A percentile compares a stretch with the other conserved stretches of the same genome.
phyloP scores from a whole-genome alignment of 1,140 invertebrate species.

The Drosophila orosa region DNA sequence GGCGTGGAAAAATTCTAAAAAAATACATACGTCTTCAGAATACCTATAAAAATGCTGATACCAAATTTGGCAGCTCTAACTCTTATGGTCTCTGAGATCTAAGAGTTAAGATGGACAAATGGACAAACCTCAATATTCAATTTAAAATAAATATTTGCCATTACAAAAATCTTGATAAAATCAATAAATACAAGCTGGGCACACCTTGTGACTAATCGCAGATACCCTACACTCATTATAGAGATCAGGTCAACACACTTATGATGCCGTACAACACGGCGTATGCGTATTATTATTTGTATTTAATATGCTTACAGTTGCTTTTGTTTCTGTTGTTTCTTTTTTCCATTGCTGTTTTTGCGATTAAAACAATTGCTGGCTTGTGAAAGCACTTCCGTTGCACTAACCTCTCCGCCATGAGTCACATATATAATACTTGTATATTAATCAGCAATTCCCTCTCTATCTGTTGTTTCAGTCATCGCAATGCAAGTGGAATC shows the following conservation, averaged over 20 bases:
- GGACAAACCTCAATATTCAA: neutral
- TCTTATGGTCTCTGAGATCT: neutral
- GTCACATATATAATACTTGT: constrained; percentile 46
- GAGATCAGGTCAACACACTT: constrained; percentile 30
- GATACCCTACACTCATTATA: constrained; percentile 3
- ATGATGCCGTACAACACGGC: constrained; percentile 20
- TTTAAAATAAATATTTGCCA: neutral
- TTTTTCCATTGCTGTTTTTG: constrained; percentile 54
- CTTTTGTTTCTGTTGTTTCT: constrained; percentile 1
- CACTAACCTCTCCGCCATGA: constrained; percentile 39
- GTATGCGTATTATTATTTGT: constrained; percentile 39
- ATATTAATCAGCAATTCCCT: constrained; percentile 57
- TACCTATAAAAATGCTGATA: neutral
- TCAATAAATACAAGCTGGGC: neutral
- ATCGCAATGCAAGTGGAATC: constrained; percentile 79
- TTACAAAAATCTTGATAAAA: neutral
- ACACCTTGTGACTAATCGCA: constrained; percentile 17
- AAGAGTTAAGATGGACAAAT: neutral
- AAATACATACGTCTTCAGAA: too few species aligned
- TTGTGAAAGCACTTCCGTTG: constrained; percentile 77
- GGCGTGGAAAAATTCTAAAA: neutral
- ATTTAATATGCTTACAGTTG: constrained; percentile 29
- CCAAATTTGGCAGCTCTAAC: neutral
- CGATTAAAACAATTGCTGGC: constrained; percentile 78
- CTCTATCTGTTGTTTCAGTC: constrained; percentile 37